Base-by-base conservation (phyloP, 1,140 invertebrate genomes). In the Penaeus japonicus region DNA sequence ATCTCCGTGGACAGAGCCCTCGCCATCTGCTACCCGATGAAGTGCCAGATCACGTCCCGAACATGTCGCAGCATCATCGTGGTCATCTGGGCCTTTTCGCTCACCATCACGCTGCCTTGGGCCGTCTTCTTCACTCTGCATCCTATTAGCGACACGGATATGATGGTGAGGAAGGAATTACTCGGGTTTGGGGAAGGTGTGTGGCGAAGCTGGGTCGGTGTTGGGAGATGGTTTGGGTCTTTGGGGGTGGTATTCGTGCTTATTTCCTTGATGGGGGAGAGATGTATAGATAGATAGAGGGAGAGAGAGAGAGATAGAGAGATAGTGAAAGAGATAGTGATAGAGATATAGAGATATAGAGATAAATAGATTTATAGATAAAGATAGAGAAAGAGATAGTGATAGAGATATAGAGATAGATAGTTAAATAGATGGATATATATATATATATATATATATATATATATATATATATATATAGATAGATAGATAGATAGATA, bases 1-100 rank as follows among this genome's bases (percentile, higher is more conserved):
- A 95, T 95, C 62, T 94, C 94, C 0, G 91, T 95, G 30, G 95
- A 95, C 91, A 93, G 93, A 79, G 93, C 93, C 91, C 91, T 94
- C 53, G 94, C 94, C 35, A 95, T 95, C 62, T 94, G 94, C 91
- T 94, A 93, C 89, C 94, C 94, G 35, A 91, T 95, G 91, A 92
- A 93, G 77, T 93, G 92, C 57, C 93, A 94, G 89, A 93, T 95
- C 90, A 93, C 93, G 4, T 92, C 93, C n/a, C 91, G 92, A 27
- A 92, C 92, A 22, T 93, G 93, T 32, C 91, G 92, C 3, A 75
- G 92, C 1, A 92, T 93, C 75, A 93, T 95, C 30, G 54, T 92
- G 0, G 59, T 93, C 78, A 94, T 95, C 83, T 95, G 95, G 95
- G 85, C 93, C 0, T 92, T 94, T 73, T 94, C 94, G 2, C 89